Evolutionary conservation across 1,140 invertebrate species (phyloP).

Genomic region (Trichogramma pretiosum): DNA sequence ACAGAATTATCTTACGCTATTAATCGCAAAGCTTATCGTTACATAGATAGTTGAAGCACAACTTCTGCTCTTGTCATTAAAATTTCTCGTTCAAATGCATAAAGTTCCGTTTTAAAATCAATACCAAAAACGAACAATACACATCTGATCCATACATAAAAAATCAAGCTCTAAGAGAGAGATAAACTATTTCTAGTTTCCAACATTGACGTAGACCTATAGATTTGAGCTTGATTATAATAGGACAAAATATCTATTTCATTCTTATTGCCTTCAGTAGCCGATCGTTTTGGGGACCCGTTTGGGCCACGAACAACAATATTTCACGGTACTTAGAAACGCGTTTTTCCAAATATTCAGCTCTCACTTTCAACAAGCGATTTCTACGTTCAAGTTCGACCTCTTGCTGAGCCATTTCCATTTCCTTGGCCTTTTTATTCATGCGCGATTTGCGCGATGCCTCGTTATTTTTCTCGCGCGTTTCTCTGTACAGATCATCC

Average conservation of each 20-base stretch:
- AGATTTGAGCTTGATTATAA: no score
- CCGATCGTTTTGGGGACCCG: constrained; percentile 24
- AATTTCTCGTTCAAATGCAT: constrained; percentile 6
- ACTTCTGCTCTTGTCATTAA: no score
- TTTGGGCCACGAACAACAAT: constrained; percentile 38
- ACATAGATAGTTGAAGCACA: no score
- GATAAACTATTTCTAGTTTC: no score
- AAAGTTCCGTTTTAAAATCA: not conserved
- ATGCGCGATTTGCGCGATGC: constrained; percentile 62
- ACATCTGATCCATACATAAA: not conserved
- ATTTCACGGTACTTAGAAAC: constrained; percentile 41
- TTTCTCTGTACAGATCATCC: constrained; percentile 49
- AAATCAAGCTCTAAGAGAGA: no score
- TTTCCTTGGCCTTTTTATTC: constrained; percentile 62
- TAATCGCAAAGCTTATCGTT: no score
- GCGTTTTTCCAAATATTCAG: constrained; percentile 44
- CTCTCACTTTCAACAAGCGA: constrained; percentile 40
- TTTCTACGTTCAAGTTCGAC: constrained; percentile 41
- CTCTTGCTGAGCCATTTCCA: constrained; percentile 35
- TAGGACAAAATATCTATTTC: no score
- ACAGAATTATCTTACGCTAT: no score
- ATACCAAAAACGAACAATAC: not conserved
- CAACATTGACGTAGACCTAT: no score
- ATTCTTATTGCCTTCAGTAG: no score
- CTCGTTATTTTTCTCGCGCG: constrained; percentile 67